Evolutionary conservation across 2,113 vertebrate species (phyloP).

Genomic region (Pimephales promelas): DNA sequence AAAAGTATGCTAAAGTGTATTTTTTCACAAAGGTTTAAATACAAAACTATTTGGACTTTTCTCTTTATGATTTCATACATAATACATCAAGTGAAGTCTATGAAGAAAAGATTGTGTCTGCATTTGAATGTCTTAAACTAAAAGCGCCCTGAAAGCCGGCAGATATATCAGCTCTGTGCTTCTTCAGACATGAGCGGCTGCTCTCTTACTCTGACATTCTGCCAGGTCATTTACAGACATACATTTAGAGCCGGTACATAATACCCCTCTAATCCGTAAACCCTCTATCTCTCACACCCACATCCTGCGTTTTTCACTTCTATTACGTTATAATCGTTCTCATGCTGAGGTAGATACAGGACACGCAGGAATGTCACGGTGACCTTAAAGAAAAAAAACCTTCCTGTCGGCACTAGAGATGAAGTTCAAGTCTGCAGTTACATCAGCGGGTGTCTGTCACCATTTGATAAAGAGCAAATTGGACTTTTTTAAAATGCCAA

Average conservation of each 20-base stretch:
- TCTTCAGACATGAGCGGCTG: not conserved
- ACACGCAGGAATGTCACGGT: constrained; percentile 12
- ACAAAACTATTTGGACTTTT: not conserved
- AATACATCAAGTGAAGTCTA: not conserved
- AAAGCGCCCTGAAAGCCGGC: not conserved
- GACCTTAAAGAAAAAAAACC: not conserved
- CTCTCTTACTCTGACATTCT: constrained; percentile 23
- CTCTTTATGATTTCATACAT: not conserved
- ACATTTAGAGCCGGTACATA: not conserved
- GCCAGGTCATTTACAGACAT: not conserved
- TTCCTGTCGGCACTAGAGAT: not conserved
- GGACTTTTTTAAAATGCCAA: not conserved
- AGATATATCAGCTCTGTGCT: not conserved
- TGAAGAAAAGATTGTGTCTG: not conserved
- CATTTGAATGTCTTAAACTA: not conserved
- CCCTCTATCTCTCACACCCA: constrained; percentile 32
- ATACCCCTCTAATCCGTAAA: constrained; percentile 35
- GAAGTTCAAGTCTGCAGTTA: not conserved
- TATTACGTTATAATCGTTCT: constrained; percentile 30
- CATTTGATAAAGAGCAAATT: not conserved
- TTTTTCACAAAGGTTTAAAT: not conserved
- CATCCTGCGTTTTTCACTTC: not conserved
- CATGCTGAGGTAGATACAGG: constrained; percentile 18
- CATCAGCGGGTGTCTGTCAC: not conserved
- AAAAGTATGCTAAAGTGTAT: not conserved